Percentiles rank a stretch among this genome's conserved stretches.
phyloP scores from a whole-genome alignment of 2,888 invertebrate species.

The Ormyrus thymus region DNA sequence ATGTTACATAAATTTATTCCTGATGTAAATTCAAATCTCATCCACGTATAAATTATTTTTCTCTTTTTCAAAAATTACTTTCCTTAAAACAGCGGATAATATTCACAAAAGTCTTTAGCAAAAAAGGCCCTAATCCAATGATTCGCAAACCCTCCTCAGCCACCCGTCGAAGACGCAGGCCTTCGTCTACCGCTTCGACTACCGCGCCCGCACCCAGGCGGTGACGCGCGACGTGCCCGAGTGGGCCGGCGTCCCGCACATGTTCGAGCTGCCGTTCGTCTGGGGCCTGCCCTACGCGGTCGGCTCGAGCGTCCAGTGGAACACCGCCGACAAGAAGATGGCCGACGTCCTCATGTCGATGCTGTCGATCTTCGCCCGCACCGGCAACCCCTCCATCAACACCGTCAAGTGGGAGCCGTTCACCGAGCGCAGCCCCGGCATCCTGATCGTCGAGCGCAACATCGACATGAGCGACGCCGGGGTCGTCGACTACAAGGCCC shows the following conservation, averaged over 20 bases:
- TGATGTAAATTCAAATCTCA: too few species aligned
- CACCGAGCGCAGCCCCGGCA: slow-evolving; percentile 81
- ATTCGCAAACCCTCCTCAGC: slow-evolving; percentile 8
- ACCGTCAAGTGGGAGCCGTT: slow-evolving; percentile 86
- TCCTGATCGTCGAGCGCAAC: slow-evolving; percentile 83
- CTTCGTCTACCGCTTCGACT: slow-evolving; percentile 84
- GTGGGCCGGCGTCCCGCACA: slow-evolving; percentile 88
- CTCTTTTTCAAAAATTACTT: too few species aligned
- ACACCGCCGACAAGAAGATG: slow-evolving; percentile 85
- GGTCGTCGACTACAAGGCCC: slow-evolving; percentile 84
- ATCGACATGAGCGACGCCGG: slow-evolving; percentile 85
- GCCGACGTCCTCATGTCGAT: slow-evolving; percentile 88
- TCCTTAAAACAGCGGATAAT: too few species aligned
- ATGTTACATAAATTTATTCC: too few species aligned
- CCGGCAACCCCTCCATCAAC: slow-evolving; percentile 79
- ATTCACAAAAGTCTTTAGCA: too few species aligned
- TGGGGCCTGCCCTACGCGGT: slow-evolving; percentile 87
- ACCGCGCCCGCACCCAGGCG: slow-evolving; percentile 80
- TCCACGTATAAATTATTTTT: too few species aligned
- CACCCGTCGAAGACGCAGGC: slow-evolving; percentile 77
- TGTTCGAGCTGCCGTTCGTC: slow-evolving; percentile 87
- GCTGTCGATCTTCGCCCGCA: slow-evolving; percentile 87
- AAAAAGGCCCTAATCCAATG: too few species aligned
- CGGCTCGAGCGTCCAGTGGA: slow-evolving; percentile 79
- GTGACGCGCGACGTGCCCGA: slow-evolving; percentile 82